Evolutionary conservation across 2,888 invertebrate species (phyloP).

Genomic region (Caenorhabditis zanzibari): DNA sequence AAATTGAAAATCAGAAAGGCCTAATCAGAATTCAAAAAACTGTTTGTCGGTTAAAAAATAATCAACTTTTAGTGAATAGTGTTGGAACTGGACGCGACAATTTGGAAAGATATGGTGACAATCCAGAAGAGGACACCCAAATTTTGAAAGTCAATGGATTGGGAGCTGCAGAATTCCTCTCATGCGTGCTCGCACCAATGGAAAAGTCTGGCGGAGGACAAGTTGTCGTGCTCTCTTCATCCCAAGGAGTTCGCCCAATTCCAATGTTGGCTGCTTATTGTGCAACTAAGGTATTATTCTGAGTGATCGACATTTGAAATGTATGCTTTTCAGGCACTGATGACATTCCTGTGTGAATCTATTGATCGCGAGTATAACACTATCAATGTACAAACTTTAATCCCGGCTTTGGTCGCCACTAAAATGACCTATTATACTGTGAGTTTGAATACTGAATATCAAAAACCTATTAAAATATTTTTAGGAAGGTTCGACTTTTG

Average conservation of each 20-base stretch:
- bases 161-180: constrained; percentile 81
- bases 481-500: constrained; percentile 79
- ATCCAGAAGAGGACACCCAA: constrained; percentile 78
- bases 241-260: constrained; percentile 81
- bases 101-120: constrained; percentile 81
- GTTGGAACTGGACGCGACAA: constrained; percentile 82
- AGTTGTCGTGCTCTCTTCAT: constrained; percentile 81
- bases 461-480: constrained; percentile 3
- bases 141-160: constrained; percentile 81
- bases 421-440: constrained; percentile 83
- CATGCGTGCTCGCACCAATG: constrained; percentile 80
- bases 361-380: constrained; percentile 81
- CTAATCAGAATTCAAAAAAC: constrained; percentile 5
- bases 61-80: constrained; percentile 75
- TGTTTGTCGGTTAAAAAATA: background rate
- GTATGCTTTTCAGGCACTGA: constrained; percentile 68
- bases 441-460: background rate
- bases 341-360: constrained; percentile 80
- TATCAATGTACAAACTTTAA: constrained; percentile 81
- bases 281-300: constrained; percentile 74
- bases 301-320: background rate
- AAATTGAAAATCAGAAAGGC: background rate
- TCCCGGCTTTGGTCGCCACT: constrained; percentile 82
- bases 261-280: constrained; percentile 82
- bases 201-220: constrained; percentile 81